A percentile compares a stretch with the other conserved stretches of the same genome.
Evolutionary conservation across 2,888 invertebrate species (phyloP).

Genomic region (Sympetrum striolatum): DNA sequence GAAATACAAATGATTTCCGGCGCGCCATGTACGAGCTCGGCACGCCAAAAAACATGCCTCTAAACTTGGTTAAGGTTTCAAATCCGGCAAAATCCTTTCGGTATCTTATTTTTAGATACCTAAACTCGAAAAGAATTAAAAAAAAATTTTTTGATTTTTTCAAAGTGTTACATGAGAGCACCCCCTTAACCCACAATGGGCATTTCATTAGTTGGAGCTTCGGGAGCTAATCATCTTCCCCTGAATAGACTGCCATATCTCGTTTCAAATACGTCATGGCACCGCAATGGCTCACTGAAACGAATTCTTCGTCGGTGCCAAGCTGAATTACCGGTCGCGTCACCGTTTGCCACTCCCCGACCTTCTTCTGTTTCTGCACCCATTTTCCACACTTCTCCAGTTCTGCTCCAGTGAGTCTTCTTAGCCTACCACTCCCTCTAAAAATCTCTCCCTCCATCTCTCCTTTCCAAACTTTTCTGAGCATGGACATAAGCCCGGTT

Average conservation of each 20-base stretch:
- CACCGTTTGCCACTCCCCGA: slow-evolving; percentile 5
- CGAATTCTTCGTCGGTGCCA: slow-evolving; percentile 8
- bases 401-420: background rate
- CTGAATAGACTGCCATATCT: background rate
- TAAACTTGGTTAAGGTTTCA: too few relatives aligned
- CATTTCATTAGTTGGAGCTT: background rate
- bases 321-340: background rate
- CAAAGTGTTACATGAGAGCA: too few relatives aligned
- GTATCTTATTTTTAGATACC: too few relatives aligned
- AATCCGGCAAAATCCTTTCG: too few relatives aligned
- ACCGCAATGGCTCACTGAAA: background rate
- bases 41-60: too few relatives aligned
- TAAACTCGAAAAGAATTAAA: too few relatives aligned
- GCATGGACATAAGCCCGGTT: slow-evolving; percentile 39
- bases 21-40: too few relatives aligned
- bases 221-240: background rate
- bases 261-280: background rate
- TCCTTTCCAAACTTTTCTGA: slow-evolving; percentile 24
- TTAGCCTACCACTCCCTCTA: background rate
- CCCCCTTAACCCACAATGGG: background rate
- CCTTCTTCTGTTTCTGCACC: background rate
- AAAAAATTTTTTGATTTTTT: too few relatives aligned
- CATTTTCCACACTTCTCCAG: background rate
- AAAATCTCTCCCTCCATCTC: background rate
- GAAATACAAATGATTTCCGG: too few relatives aligned